phyloP scores from a whole-genome alignment of 1,140 invertebrate species.

The Hycleus phaleratus region DNA sequence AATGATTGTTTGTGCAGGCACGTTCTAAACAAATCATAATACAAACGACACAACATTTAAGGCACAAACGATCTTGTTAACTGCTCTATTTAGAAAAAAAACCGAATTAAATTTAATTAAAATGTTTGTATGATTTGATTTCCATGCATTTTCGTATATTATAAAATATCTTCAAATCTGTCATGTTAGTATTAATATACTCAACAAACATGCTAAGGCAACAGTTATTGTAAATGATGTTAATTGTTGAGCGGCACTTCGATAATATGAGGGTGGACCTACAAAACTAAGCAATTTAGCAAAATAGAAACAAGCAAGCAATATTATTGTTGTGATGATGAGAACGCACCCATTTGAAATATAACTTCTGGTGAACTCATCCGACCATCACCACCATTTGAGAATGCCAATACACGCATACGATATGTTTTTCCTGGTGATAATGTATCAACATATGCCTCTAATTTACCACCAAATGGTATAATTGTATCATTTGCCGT shows the following conservation, averaged over 20 bases:
- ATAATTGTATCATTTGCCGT: conserved; percentile 81
- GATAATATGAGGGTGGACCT: conserved; percentile 7
- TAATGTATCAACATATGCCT: conserved; percentile 69
- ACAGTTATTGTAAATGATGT: conserved; percentile 7
- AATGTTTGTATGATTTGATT: too few relatives aligned
- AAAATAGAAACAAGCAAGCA: neutral
- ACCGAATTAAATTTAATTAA: too few relatives aligned
- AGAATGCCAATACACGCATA: conserved; percentile 85
- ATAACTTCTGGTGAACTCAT: conserved; percentile 88
- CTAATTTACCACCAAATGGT: conserved; percentile 63
- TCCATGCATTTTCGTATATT: too few relatives aligned
- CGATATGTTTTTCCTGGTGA: conserved; percentile 81
- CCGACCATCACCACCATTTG: conserved; percentile 88
- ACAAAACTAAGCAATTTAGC: conserved; percentile 7
- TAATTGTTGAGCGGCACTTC: conserved; percentile 3
- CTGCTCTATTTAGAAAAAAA: too few relatives aligned
- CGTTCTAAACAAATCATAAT: too few relatives aligned
- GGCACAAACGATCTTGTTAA: too few relatives aligned
- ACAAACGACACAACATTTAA: too few relatives aligned
- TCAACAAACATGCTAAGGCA: conserved; percentile 5
- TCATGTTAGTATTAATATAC: conserved; percentile 6
- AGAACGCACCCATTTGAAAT: conserved; percentile 70
- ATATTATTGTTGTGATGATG: neutral
- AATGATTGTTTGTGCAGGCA: too few relatives aligned
- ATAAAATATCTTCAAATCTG: neutral